phyloP scores from a whole-genome alignment of 2,888 invertebrate genomes.

The Heliconius ethilla region DNA sequence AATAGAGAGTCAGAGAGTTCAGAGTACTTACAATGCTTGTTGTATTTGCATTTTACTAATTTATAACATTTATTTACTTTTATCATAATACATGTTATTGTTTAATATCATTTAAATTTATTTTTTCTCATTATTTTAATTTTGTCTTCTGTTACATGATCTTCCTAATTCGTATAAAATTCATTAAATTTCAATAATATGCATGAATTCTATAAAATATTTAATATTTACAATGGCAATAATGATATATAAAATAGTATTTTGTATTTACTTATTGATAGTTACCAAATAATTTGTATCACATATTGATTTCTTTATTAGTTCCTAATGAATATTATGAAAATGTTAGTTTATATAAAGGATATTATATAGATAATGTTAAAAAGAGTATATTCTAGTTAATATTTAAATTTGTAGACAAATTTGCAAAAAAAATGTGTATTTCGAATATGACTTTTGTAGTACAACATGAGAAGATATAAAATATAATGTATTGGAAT shows the following conservation, averaged over 20 bases:
- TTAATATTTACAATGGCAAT: background rate
- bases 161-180: too few species aligned
- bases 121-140: background rate
- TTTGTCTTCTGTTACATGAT: too few species aligned
- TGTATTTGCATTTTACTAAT: background rate
- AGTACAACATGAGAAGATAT: background rate
- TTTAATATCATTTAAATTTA: background rate
- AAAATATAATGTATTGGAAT: background rate
- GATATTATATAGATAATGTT: background rate
- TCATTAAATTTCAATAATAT: background rate
- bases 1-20: background rate
- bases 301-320: background rate
- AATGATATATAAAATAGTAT: background rate
- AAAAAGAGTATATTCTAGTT: conserved; percentile 9
- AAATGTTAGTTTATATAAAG: background rate
- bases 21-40: background rate
- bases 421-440: background rate
- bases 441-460: background rate
- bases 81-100: background rate
- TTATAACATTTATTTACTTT: background rate
- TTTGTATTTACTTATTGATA: conserved; percentile 7
- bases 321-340: background rate
- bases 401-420: conserved; percentile 11
- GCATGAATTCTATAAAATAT: background rate
- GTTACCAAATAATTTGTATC: background rate